Conservation (phyloP, 2,888 invertebrate species). For the Himalopsyche japonica region DNA sequence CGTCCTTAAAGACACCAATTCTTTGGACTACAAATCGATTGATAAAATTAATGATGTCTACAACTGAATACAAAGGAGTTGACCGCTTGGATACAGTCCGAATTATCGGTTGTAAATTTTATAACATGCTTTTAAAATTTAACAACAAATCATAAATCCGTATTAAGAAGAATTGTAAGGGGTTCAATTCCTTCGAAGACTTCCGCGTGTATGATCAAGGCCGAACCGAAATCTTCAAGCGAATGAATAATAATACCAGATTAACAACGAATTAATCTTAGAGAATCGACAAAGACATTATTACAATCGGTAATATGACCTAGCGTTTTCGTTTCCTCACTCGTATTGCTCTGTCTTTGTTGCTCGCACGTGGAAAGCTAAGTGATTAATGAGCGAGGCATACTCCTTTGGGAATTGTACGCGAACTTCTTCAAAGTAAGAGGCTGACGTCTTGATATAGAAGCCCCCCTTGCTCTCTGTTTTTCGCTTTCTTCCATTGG, state of each 20-base stretch:
- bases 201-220: too few species aligned
- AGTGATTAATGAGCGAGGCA: slow-evolving; percentile 30
- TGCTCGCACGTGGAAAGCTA: slow-evolving; percentile 17
- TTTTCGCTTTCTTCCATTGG: neutral
- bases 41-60: too few species aligned
- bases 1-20: too few species aligned
- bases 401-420: slow-evolving; percentile 17
- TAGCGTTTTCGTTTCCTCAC: neutral
- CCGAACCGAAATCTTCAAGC: neutral
- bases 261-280: slow-evolving; percentile 18
- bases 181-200: too few species aligned
- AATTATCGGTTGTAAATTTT: too few species aligned
- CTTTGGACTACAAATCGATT: too few species aligned
- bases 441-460: slow-evolving; percentile 27
- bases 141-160: too few species aligned
- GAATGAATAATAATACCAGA: slow-evolving; percentile 8
- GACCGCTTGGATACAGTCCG: too few species aligned
- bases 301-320: slow-evolving; percentile 4
- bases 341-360: slow-evolving; percentile 15
- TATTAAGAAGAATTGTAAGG: too few species aligned
- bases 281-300: slow-evolving; percentile 13
- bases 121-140: too few species aligned
- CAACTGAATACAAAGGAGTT: too few species aligned
- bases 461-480: neutral
- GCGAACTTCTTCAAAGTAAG: slow-evolving; percentile 19